Conservation (phyloP, 2,113 vertebrate species). For the Leucopternis melanops region DNA sequence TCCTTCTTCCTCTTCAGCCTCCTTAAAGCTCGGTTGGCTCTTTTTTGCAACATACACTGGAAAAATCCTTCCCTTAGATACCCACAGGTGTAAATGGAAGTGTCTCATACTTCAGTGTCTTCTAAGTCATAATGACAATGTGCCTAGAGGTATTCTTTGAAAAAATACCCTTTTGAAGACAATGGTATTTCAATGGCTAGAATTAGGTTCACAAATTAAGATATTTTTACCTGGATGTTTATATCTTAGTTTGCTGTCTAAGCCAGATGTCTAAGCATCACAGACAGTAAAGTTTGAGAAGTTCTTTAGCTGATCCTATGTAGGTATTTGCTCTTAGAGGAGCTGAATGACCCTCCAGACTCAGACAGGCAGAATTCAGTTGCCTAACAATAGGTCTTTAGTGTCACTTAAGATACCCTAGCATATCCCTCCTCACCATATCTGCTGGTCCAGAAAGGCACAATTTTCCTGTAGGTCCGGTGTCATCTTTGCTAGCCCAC, state of each 20-base stretch:
- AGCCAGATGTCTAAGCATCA: background rate
- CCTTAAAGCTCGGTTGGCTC: background rate
- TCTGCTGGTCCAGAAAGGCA: background rate
- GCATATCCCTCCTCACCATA: background rate
- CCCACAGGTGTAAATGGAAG: background rate
- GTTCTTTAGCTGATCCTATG: background rate
- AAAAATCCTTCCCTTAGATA: background rate
- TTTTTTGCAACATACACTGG: background rate
- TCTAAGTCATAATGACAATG: background rate
- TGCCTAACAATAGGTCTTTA: background rate
- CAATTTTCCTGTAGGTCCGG: background rate
- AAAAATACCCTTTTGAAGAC: background rate
- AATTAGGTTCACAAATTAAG: background rate
- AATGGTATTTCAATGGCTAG: background rate
- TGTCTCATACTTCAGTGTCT: background rate
- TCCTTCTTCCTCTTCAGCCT: background rate
- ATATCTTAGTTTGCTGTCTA: background rate
- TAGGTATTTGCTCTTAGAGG: background rate
- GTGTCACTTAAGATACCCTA: background rate
- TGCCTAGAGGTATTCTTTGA: background rate
- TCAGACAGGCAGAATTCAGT: background rate
- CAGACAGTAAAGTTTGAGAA: background rate
- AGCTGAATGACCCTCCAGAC: background rate
- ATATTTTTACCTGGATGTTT: background rate
- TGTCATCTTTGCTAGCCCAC: background rate